Evolutionary conservation across 2,113 vertebrate species (phyloP).

Genomic region (Chloroceryle aenea): DNA sequence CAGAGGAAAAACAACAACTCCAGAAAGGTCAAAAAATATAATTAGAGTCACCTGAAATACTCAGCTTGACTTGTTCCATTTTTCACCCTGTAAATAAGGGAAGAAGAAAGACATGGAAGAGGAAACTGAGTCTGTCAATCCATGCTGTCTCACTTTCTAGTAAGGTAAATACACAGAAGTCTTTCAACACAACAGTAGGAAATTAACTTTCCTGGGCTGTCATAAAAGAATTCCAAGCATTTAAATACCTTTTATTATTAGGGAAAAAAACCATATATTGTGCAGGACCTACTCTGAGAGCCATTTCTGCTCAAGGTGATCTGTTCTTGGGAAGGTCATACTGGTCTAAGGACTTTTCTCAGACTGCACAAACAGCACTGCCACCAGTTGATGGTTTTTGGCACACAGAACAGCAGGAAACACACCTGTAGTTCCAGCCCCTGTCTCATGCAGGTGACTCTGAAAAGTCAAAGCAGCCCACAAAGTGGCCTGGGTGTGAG

Average conservation of each 20-base stretch:
- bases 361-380: neutral
- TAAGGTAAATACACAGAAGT: neutral
- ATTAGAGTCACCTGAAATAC: neutral
- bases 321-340: neutral
- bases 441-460: neutral
- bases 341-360: neutral
- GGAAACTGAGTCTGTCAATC: neutral
- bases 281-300: neutral
- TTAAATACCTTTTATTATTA: neutral
- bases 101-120: neutral
- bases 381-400: neutral
- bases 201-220: neutral
- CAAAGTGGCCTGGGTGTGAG: neutral
- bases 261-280: neutral
- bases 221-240: neutral
- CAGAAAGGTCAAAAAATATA: neutral
- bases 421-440: neutral
- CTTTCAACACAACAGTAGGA: neutral
- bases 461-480: neutral
- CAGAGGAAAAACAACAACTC: neutral
- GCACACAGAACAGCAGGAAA: neutral
- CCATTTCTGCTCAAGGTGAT: neutral
- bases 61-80: neutral
- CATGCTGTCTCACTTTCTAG: neutral
- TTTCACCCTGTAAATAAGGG: neutral